Evolutionary conservation across 2,888 invertebrate genomes (phyloP), one percentile per base, ranked within the genome.

Genomic region (Sinodicranocentrus sp.): DNA sequence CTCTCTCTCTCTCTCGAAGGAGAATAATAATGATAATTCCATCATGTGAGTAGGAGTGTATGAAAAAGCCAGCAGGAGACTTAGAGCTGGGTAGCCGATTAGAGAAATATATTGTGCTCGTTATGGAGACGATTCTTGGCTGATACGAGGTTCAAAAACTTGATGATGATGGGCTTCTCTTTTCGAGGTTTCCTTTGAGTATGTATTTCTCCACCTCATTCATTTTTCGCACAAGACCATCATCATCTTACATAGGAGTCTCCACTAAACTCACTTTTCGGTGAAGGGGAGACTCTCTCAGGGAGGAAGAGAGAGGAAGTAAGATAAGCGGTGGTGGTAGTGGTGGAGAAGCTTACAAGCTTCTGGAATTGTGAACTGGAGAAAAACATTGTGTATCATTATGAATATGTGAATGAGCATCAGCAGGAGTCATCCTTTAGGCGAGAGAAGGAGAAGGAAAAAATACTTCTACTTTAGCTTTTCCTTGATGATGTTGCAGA

Each of bases 341-440:
- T 33, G 33, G 5, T 6, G 10, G 10, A 10, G 33, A 10, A 33
- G 33, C 33, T 10, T 10, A 33, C n/a, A 5, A 17, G 48, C 48
- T 17, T 48, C 48, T 17, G 48, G 8, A 48, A 48, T 13, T 48
- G 48, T 48, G 48, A 48, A 8, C 8, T 39, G 8, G 39, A 39
- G 39, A n/a, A n/a, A n/a, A n/a, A n/a, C 33, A 6, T 10, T 33
- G 28, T n/a, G 48, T 48, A 48, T 48, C 23, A 65, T 65, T 65
- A 39, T 65, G 65, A 65, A 65, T n/a, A n/a, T 43, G 65, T 21
- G 65, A 43, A 39, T 39, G 21, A 39, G 23, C 23, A 70, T 57
- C 78, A 78, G 78, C 78, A 61, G 70, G 78, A 78, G 78, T 63
- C 63, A 78, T 77, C 68, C 33, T 59, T 54, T 43, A 1, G 44